Percentiles rank a stretch among this genome's conserved stretches.
Conservation (phyloP, 2,113 vertebrate genomes). For the Bos javanicus region DNA sequence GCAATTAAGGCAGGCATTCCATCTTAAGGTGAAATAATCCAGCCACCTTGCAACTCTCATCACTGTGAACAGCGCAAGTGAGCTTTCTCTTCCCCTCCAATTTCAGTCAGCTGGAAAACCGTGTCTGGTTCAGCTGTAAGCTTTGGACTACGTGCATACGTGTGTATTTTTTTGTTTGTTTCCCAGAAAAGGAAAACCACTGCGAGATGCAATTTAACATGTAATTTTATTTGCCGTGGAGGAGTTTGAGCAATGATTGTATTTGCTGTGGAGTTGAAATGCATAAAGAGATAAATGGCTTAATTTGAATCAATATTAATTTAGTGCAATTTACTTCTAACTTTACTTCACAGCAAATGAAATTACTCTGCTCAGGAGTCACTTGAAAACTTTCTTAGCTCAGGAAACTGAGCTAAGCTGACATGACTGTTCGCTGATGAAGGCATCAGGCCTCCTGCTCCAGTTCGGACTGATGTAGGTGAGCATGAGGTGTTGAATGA, state of each 20-base stretch:
- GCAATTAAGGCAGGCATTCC: neutral
- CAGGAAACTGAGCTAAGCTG: neutral
- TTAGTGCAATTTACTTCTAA: slow-evolving; percentile 80
- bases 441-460: neutral
- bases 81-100: accelerated
- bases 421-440: neutral
- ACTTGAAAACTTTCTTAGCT: slow-evolving; percentile 45
- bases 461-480: accelerated
- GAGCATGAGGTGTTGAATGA: accelerated
- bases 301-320: slow-evolving; percentile 87
- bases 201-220: slow-evolving; percentile 43
- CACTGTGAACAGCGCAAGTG: accelerated
- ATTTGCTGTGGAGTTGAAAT: slow-evolving; percentile 74
- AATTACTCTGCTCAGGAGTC: slow-evolving; percentile 68
- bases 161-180: neutral
- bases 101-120: neutral
- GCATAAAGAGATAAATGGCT: slow-evolving; percentile 80
- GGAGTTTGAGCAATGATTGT: slow-evolving; percentile 66
- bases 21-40: too few species aligned
- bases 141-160: neutral
- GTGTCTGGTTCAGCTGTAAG: accelerated
- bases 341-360: slow-evolving; percentile 79
- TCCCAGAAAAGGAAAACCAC: neutral
- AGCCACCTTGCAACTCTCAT: neutral
- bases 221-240: slow-evolving; percentile 65